Base-by-base conservation (phyloP, 1,140 invertebrate species). In the Chionoecetes opilio region DNA sequence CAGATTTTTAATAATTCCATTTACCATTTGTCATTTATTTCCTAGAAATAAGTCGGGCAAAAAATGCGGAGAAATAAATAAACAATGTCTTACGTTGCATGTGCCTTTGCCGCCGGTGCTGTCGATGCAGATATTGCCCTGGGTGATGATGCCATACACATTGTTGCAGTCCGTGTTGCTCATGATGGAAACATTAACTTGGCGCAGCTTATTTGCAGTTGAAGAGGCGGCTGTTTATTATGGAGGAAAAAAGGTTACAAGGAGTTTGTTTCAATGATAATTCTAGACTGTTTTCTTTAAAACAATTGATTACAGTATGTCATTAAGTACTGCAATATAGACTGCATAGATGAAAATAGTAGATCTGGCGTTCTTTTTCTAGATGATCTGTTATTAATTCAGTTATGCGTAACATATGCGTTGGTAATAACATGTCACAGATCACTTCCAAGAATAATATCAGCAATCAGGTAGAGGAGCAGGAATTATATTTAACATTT, bases 121-220 rank as follows among this genome's bases (percentile, higher is more conserved):
- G 92, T 95, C 95, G 38, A 95, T 94, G 93, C 95, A 95, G 92
- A 95, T 84, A 0, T 75, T n/a, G 11, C 88, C 87, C 3, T 82
- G 17, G 29, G 17, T 34, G n/a, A 93, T 84, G 53, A 41, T 93
- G 82, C 82, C 92, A 26, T 93, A 93, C 14, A 89, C 37, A 37
- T 86, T 86, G 38, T 94, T 84, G 41, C 95, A 95, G 31, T 91
- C 93, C 82, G 93, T 14, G 82, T 94, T 94, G 75, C 32, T 46
- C 92, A 95, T 91, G 87, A 95, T 82, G 31, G 95, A 93, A 9
- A 94, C 75, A 84, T 95, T 84, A 14, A 93, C 92, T 84, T 93
- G 21, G n/a, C 92, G 75, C 26, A 87, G 92, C 3, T 86, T 31
- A 31, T 87, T 17, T 8, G 84, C 86, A 3, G 29, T 93, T 3